Evolutionary conservation across 2,113 vertebrate species (phyloP).

Genomic region (Trichechus manatus): DNA sequence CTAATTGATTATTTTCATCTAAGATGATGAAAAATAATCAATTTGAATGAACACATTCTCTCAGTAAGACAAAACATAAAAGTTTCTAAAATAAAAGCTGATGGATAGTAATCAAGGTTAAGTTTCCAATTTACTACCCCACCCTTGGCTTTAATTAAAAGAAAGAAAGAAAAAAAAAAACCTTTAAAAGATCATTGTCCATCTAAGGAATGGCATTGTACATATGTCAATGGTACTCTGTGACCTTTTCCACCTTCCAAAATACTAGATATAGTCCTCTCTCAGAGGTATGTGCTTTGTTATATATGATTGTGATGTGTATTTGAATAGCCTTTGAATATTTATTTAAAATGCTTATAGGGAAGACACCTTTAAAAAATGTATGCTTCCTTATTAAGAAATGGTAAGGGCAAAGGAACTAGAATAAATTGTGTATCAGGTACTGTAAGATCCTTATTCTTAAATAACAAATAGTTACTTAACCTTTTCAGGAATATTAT

Average conservation of each 20-base stretch:
- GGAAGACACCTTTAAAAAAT: neutral
- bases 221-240: neutral
- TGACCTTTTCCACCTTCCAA: neutral
- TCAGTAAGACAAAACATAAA: neutral
- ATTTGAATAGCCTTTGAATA: neutral
- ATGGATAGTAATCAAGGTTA: neutral
- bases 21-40: conserved; percentile 28
- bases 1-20: conserved; percentile 11
- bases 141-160: neutral
- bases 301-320: neutral
- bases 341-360: neutral
- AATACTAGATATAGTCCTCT: neutral
- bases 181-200: neutral
- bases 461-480: neutral
- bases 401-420: neutral
- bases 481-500: neutral
- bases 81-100: neutral
- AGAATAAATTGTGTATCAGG: neutral
- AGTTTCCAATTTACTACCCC: neutral
- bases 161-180: neutral
- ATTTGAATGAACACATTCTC: neutral
- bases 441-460: neutral
- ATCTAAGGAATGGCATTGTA: neutral
- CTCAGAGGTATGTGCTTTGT: neutral
- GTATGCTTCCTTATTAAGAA: neutral